Evolutionary conservation across 2,113 vertebrate genomes (phyloP).

Genomic region (Eptatretus burgeri): DNA sequence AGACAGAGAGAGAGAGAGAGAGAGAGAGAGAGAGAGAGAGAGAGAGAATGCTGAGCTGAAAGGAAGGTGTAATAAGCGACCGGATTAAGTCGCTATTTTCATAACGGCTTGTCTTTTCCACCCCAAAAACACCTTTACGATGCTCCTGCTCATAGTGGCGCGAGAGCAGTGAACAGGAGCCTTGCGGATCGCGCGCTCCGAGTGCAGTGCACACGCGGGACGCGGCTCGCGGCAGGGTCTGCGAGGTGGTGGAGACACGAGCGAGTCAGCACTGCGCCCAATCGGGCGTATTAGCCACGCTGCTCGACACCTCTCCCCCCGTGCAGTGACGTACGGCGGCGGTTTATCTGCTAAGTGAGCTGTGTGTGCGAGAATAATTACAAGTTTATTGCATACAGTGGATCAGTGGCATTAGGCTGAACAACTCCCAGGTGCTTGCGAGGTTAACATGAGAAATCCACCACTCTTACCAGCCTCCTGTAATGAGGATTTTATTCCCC

Average conservation of each 20-base stretch:
- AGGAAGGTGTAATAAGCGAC: background rate
- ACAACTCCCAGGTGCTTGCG: constrained; percentile 4
- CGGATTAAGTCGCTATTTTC: background rate
- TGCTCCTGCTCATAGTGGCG: too few relatives aligned
- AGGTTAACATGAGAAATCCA: constrained; percentile 6
- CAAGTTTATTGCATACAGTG: constrained; percentile 7
- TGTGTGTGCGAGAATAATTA: constrained; percentile 4
- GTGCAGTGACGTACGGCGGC: constrained; percentile 1
- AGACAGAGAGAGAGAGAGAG: constrained; percentile 1
- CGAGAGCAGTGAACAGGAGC: too few relatives aligned
- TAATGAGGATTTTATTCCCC: constrained; percentile 6
- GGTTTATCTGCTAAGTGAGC: constrained; percentile 4
- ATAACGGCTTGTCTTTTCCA: too few relatives aligned
- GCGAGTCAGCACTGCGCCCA: too few relatives aligned
- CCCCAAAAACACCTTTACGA: too few relatives aligned
- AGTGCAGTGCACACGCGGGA: too few relatives aligned
- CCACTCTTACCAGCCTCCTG: constrained; percentile 4
- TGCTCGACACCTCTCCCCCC: background rate
- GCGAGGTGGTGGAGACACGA: too few relatives aligned
- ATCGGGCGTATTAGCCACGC: too few relatives aligned
- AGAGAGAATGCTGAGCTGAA: background rate
- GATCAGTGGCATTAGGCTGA: constrained; percentile 6
- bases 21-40: background rate
- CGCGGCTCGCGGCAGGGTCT: too few relatives aligned
- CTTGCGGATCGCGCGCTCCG: too few relatives aligned